These are phyloP conservation scores for Hydrolagus colliei DNA, from an alignment of 2,797 vertebrate species.

Conservation along the genomic window DNA sequence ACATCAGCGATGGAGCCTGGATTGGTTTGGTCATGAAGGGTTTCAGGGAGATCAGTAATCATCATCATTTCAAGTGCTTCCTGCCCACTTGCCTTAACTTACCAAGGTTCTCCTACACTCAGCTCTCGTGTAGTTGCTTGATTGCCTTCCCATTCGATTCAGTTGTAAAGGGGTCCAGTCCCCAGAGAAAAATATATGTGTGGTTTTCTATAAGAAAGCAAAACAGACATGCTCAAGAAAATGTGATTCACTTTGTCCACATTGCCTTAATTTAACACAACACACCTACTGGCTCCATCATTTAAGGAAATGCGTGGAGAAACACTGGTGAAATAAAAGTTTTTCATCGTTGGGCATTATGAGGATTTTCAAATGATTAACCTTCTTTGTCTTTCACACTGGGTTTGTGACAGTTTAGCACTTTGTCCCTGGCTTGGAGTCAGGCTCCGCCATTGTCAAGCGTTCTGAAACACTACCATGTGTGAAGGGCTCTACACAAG, in stretches of 20 bases:
- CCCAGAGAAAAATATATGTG: neutral
- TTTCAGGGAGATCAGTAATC: conserved; percentile 29
- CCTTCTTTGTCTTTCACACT: too few species aligned
- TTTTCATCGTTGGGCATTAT: too few species aligned
- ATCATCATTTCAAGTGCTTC: conserved; percentile 16
- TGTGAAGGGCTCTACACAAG: too few species aligned
- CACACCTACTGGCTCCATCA: too few species aligned
- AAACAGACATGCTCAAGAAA: conserved; percentile 1
- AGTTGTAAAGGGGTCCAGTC: neutral
- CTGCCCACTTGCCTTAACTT: neutral
- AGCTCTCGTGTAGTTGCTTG: neutral
- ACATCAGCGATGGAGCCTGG: conserved; percentile 14
- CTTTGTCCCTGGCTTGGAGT: too few species aligned
- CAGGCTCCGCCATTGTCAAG: too few species aligned
- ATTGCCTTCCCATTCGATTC: conserved; percentile 21
- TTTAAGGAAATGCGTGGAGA: too few species aligned
- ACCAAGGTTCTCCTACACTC: neutral
- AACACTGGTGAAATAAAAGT: too few species aligned
- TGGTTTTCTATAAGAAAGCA: neutral
- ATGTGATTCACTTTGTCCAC: neutral
- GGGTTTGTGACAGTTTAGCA: too few species aligned
- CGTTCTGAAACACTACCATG: too few species aligned
- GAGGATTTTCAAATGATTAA: too few species aligned
- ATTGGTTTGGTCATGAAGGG: neutral
- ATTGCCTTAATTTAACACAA: neutral